Percentiles rank a stretch among this genome's conserved stretches.
Evolutionary conservation across 2,113 vertebrate species (phyloP).

Genomic region (Desmodus rotundus): DNA sequence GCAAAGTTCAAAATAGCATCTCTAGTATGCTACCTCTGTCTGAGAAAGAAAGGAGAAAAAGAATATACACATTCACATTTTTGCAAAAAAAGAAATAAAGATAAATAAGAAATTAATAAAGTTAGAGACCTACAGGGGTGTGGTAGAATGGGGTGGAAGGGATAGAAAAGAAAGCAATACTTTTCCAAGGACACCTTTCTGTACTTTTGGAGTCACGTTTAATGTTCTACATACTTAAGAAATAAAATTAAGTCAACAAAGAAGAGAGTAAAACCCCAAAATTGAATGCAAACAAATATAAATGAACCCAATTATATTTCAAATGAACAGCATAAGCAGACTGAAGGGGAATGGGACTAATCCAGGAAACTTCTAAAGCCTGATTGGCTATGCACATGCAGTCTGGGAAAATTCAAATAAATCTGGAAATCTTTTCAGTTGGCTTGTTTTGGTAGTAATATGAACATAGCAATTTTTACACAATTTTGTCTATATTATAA

Average conservation of each 20-base stretch:
- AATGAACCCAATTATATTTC: not conserved
- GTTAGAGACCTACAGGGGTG: not conserved
- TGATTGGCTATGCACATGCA: not conserved
- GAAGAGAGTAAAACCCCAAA: not conserved
- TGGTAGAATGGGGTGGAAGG: not conserved
- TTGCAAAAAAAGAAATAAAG: not conserved
- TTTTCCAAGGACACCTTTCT: not conserved
- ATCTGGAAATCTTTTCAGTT: not conserved
- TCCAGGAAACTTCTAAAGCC: not conserved
- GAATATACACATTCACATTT: not conserved
- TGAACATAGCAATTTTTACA: not conserved
- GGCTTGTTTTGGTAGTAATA: not conserved
- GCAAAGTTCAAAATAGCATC: not conserved
- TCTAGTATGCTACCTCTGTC: not conserved
- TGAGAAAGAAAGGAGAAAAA: not conserved
- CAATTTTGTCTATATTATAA: not conserved
- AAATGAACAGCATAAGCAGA: not conserved
- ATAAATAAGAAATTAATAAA: not conserved
- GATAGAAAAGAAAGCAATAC: not conserved
- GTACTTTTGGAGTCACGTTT: not conserved
- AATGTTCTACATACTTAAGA: not conserved
- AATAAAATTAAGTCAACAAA: not conserved
- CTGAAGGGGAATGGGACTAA: not conserved
- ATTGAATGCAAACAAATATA: not conserved
- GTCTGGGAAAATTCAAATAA: not conserved